Percentiles rank a stretch among this genome's conserved stretches.
phyloP scores from a whole-genome alignment of 2,797 vertebrate genomes.

The Hypotaenidia okinawae region DNA sequence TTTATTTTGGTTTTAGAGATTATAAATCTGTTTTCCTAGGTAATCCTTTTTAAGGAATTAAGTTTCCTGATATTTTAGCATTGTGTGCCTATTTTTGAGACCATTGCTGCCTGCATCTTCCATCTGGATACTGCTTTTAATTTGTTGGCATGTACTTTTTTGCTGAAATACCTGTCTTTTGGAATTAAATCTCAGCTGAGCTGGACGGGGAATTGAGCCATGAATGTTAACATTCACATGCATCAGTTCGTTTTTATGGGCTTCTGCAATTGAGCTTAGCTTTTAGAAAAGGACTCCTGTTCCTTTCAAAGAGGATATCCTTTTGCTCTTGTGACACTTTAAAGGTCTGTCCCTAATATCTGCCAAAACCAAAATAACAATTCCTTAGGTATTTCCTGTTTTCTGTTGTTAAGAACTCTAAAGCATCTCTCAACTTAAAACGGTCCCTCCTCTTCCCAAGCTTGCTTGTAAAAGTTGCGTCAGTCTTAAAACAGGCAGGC shows the following conservation, averaged over 20 bases:
- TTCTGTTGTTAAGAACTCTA: constrained; percentile 4
- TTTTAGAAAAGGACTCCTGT: background rate
- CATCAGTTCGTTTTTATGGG: background rate
- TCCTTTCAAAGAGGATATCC: constrained; percentile 48
- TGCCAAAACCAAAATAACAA: constrained; percentile 55
- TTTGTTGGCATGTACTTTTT: background rate
- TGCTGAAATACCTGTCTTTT: constrained; percentile 33
- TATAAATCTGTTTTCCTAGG: background rate
- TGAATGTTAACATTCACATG: background rate
- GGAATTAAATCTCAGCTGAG: constrained; percentile 13
- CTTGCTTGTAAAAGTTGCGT: background rate
- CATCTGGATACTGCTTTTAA: background rate
- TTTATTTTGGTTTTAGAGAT: constrained; percentile 17
- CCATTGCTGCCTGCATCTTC: background rate
- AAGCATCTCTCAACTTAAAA: constrained; percentile 13
- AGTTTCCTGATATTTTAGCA: background rate
- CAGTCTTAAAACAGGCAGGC: background rate
- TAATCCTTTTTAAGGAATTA: constrained; percentile 16
- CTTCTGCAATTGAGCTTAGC: background rate
- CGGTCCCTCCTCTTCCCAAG: background rate
- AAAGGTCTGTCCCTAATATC: constrained; percentile 35
- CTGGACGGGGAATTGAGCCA: background rate
- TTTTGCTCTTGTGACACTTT: constrained; percentile 33
- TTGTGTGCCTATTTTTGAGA: background rate
- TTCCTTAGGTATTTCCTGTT: constrained; percentile 64